Percentiles rank a stretch among this genome's conserved stretches.
These are phyloP conservation scores for Melanotaenia trifasciata DNA, from an alignment of 2,797 vertebrate genomes.

Conservation along the genomic window DNA sequence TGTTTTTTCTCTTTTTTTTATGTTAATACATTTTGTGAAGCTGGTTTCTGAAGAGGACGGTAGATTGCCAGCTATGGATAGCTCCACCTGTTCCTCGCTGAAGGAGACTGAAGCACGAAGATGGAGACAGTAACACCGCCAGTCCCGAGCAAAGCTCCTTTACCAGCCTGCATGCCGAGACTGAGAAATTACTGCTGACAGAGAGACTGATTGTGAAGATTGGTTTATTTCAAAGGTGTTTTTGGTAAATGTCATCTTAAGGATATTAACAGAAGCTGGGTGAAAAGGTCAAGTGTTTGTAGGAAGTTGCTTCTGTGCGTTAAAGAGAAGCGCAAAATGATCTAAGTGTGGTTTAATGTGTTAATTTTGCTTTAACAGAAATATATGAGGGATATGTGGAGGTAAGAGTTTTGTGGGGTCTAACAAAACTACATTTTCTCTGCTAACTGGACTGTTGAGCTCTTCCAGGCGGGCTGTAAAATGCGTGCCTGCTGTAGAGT, in stretches of 20 bases:
- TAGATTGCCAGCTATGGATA: slow-evolving; percentile 59
- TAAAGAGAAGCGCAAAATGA: not conserved
- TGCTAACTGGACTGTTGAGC: slow-evolving; percentile 16
- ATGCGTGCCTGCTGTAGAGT: slow-evolving; percentile 31
- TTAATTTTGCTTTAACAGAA: slow-evolving; percentile 12
- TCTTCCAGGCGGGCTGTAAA: slow-evolving; percentile 38
- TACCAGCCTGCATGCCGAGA: no score
- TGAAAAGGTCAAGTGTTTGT: no score
- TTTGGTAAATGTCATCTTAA: no score
- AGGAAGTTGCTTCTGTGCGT: no score
- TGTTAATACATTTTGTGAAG: slow-evolving; percentile 27
- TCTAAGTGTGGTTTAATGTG: not conserved
- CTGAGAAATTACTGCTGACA: no score
- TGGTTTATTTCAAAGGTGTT: no score
- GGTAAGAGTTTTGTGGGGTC: slow-evolving; percentile 37
- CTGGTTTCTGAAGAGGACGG: slow-evolving; percentile 35
- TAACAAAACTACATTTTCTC: slow-evolving; percentile 14
- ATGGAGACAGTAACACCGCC: slow-evolving; percentile 52
- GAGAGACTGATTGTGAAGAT: no score
- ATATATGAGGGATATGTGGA: slow-evolving; percentile 14
- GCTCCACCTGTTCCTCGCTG: slow-evolving; percentile 68
- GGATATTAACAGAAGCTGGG: not conserved
- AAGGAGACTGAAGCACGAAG: slow-evolving; percentile 47
- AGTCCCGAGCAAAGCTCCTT: slow-evolving; percentile 3
- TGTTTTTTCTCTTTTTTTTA: not conserved